These are phyloP conservation scores for Diogma glabrata DNA, from an alignment of 2,888 invertebrate species.

Conservation along the genomic window DNA sequence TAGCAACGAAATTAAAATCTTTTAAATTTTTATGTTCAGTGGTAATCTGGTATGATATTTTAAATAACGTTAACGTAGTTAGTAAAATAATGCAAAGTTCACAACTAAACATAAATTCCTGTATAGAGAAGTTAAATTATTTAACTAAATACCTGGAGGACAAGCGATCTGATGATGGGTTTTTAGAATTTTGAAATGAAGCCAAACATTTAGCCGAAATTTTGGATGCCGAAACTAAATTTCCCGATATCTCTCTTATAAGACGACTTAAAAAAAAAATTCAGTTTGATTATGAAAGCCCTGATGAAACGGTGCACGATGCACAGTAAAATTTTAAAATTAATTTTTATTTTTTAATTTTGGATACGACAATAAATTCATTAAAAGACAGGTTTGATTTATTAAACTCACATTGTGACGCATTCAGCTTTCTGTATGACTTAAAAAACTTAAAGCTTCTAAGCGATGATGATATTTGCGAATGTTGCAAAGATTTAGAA, in stretches of 20 bases:
- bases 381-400: constrained; percentile 3
- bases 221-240: constrained; percentile 6
- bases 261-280: background rate
- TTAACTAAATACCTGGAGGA: background rate
- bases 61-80: constrained; percentile 1
- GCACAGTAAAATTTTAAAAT: no score
- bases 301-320: no score
- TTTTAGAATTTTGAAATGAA: background rate
- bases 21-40: no score
- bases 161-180: background rate
- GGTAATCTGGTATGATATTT: background rate
- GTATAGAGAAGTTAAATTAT: constrained; percentile 1
- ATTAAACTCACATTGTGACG: constrained; percentile 1
- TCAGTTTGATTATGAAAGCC: background rate
- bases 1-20: constrained; percentile 10
- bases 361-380: background rate
- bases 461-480: no score
- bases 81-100: background rate
- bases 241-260: constrained; percentile 1
- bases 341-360: background rate
- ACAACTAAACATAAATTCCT: background rate
- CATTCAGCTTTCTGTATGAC: constrained; percentile 3
- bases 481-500: no score
- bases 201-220: constrained; percentile 4
- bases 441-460: background rate